Percentiles rank a stretch among this genome's conserved stretches.
These are phyloP conservation scores for Dinomys branickii DNA, from an alignment of 2,113 vertebrate species.

Conservation along the genomic window DNA sequence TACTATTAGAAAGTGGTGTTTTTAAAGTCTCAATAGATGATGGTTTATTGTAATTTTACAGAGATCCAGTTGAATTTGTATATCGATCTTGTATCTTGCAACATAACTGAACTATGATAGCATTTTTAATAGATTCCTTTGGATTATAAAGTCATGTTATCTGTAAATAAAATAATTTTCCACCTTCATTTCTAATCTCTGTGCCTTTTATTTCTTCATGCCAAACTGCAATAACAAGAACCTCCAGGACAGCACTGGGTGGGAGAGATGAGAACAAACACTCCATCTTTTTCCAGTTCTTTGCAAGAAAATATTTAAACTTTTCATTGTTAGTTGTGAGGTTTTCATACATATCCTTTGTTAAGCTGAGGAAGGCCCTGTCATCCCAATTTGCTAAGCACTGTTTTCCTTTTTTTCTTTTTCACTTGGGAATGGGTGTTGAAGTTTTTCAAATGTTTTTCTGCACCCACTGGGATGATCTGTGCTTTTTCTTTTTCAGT, in stretches of 20 bases:
- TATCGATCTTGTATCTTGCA: background rate
- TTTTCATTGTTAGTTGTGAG: background rate
- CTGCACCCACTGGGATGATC: background rate
- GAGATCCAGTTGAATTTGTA: background rate
- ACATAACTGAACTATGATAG: background rate
- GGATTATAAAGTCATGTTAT: background rate
- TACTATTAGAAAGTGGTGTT: background rate
- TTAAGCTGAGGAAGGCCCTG: background rate
- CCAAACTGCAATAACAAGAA: background rate
- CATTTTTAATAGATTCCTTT: background rate
- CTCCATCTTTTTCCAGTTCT: background rate
- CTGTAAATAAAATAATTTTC: background rate
- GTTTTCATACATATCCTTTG: background rate
- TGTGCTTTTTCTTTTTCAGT: background rate
- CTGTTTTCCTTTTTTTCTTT: no score
- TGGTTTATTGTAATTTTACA: background rate
- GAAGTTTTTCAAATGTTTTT: background rate
- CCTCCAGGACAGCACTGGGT: rapidly evolving
- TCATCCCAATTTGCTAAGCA: background rate
- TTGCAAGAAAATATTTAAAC: background rate
- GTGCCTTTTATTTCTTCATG: background rate
- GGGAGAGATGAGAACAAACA: background rate
- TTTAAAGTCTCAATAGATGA: background rate
- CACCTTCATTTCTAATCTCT: background rate
- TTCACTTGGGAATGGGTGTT: background rate